Evolutionary conservation across 1,140 invertebrate species (phyloP).

Genomic region (Papilio dardanus): DNA sequence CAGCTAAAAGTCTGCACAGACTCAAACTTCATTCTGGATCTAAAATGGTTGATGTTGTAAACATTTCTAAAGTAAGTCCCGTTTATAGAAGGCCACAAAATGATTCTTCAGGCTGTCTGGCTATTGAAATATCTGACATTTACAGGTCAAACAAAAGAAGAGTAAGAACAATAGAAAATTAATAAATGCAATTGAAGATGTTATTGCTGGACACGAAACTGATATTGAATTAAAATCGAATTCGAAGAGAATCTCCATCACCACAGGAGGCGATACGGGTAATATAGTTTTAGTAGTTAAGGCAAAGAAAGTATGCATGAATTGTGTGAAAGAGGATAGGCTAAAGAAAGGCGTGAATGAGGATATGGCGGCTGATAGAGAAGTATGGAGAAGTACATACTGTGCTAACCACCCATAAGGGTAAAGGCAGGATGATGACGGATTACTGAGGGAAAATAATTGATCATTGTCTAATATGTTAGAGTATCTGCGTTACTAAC

Average conservation of each 20-base stretch:
- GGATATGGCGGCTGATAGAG: too few relatives aligned
- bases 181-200: neutral
- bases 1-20: constrained; percentile 18
- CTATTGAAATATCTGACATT: neutral
- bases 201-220: neutral
- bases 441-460: too few relatives aligned
- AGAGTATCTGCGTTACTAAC: too few relatives aligned
- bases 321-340: too few relatives aligned
- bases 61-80: neutral
- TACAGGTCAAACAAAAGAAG: neutral
- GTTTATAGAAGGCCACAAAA: neutral
- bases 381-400: too few relatives aligned
- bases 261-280: neutral
- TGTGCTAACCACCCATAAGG: too few relatives aligned
- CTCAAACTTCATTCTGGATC: constrained; percentile 18
- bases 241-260: constrained; percentile 2
- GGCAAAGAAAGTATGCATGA: neutral
- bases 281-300: neutral
- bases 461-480: too few relatives aligned
- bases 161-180: neutral
- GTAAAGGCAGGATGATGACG: too few relatives aligned
- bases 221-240: constrained; percentile 8
- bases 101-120: neutral
- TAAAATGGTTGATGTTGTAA: constrained; percentile 2
- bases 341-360: too few relatives aligned